Evolutionary conservation across 2,797 vertebrate species (phyloP).

Genomic region (Vultur gryphus): DNA sequence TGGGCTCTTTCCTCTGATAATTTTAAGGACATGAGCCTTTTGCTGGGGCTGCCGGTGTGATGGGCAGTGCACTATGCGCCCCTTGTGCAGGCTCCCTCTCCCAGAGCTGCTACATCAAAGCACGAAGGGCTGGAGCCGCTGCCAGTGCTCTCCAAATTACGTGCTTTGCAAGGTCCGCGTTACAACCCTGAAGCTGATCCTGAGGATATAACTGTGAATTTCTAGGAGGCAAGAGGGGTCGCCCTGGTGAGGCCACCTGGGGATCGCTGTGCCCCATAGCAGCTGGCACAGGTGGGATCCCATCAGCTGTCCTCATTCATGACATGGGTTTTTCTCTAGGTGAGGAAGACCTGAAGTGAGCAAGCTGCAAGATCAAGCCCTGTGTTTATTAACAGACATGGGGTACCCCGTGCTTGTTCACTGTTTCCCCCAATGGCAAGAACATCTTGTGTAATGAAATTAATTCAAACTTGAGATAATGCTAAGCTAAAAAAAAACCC

Average conservation of each 20-base stretch:
- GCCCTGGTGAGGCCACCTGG: fast-evolving
- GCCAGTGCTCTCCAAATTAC: not conserved
- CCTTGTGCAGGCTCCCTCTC: not conserved
- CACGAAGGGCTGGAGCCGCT: not conserved
- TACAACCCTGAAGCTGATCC: not conserved
- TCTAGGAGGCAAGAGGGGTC: not conserved
- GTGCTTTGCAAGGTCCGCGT: not conserved
- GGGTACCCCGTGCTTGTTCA: not conserved
- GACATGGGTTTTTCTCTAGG: not conserved
- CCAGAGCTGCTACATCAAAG: not conserved
- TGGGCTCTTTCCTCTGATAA: not conserved
- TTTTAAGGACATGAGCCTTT: not conserved
- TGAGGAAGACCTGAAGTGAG: not conserved
- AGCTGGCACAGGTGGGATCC: not conserved
- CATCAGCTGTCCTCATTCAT: not conserved
- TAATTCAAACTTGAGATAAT: not conserved
- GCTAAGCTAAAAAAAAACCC: not conserved
- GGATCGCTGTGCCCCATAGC: fast-evolving
- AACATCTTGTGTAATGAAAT: not conserved
- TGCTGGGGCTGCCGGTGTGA: not conserved
- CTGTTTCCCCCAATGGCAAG: not conserved
- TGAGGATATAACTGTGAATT: not conserved
- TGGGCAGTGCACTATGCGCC: fast-evolving
- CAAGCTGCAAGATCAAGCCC: not conserved
- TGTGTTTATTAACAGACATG: not conserved